Percentiles rank a stretch among this genome's conserved stretches.
phyloP scores from a whole-genome alignment of 2,888 invertebrate genomes.

The Drosophila lacicola region DNA sequence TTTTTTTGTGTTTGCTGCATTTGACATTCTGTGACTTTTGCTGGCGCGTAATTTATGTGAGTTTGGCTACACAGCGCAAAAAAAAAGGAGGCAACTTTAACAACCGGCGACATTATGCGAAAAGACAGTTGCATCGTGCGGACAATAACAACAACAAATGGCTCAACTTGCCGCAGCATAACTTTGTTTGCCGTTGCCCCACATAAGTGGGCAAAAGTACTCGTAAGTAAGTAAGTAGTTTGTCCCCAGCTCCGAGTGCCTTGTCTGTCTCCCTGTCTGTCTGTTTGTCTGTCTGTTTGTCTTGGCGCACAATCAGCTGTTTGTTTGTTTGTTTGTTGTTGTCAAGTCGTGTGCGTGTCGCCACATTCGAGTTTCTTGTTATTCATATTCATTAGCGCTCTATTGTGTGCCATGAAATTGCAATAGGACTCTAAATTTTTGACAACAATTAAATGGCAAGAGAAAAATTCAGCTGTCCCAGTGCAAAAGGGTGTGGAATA shows the following conservation, averaged over 20 bases:
- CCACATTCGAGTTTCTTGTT: constrained; percentile 56
- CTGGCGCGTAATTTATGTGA: constrained; percentile 76
- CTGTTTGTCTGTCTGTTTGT: no score
- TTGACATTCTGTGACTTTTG: constrained; percentile 78
- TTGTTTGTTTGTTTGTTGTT: constrained; percentile 52
- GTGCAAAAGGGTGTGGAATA: no score
- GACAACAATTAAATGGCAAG: constrained; percentile 45
- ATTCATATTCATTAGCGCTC: constrained; percentile 75
- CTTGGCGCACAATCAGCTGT: constrained; percentile 42
- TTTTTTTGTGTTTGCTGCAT: constrained; percentile 60
- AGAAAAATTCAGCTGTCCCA: constrained; percentile 3
- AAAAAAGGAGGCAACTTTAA: constrained; percentile 53
- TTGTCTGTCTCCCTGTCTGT: constrained; percentile 8
- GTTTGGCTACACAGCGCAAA: constrained; percentile 51
- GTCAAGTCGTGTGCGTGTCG: constrained; percentile 54
- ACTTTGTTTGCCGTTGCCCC: constrained; percentile 63
- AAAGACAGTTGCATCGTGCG: constrained; percentile 58
- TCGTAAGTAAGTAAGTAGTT: constrained; percentile 65
- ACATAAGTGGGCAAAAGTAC: constrained; percentile 71
- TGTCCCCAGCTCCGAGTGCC: constrained; percentile 31
- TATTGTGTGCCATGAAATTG: constrained; percentile 67
- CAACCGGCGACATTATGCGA: constrained; percentile 67
- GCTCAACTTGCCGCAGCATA: constrained; percentile 73
- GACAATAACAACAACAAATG: constrained; percentile 60
- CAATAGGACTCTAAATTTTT: constrained; percentile 44